Evolutionary conservation across 1,140 invertebrate species (phyloP), one percentile per base, ranked within the genome.

Genomic region (Orius insidiosus): DNA sequence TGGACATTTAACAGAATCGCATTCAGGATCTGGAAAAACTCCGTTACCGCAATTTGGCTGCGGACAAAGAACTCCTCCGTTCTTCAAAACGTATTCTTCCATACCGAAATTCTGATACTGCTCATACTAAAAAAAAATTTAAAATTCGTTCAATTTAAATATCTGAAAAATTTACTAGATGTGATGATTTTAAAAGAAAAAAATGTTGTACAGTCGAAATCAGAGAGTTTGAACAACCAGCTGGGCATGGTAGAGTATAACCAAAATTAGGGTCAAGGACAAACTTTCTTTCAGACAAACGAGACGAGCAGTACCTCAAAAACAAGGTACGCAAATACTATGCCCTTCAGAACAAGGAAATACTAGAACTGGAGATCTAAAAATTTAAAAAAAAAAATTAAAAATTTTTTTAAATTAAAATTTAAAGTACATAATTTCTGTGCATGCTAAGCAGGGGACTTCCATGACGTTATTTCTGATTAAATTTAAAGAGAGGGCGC

Each of bases 201-300:
- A 90, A 89, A 67, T 92, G 85, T 67, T 88, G 84, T 41, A 78
- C 70, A 68, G 90, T 83, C 52, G 72, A 69, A 51, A 92, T 84
- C 41, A 76, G 73, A 0, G 85, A 89, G 61, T 85, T 67, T 33
- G 67, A 55, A 65, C 86, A 92, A 19, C 80, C 77, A 48, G 74
- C 79, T 46, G 87, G 85, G 65, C 86, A 90, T 2, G 78, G 68
- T 45, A 92, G 56, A 2, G 85, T 87, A 56, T 89, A 90, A 19
- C 86, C 86, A 55, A 72, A 65, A 48, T 76, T 67, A 2, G 65
- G 61, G 65, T 81, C 70, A 49, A 71, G 69, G 50, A 71, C 64
- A 61, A 89, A 89, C 58, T 79, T 74, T 46, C 85, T 64, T 41
- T 89, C 84, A 53, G 72, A 70, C 18, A 89, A 64, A 51, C 76